Base-by-base conservation (phyloP, 2,113 vertebrate genomes). In the Romanogobio albipinnatus region DNA sequence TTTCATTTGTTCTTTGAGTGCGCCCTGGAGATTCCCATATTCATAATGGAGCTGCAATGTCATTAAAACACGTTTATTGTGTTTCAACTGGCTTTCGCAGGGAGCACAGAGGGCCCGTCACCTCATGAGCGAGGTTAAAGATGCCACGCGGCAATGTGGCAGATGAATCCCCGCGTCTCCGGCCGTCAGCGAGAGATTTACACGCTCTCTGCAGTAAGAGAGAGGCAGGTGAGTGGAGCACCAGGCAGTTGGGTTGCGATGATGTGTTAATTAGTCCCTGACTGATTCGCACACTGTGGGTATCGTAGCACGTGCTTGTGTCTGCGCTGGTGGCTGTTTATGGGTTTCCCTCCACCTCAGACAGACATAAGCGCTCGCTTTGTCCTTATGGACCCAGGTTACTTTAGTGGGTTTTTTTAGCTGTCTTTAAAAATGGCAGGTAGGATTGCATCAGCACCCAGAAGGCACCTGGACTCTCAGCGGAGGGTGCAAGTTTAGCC, bases 1-100 rank as follows among this genome's bases (percentile, higher is more conserved):
- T 90, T 88, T 87, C 82, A 86, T 88, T 86, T 89, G 85, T 84
- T 88, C 82, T n/a, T 76, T 71, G 78, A 88, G 83, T n/a, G 70
- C 61, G 53, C 77, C 86, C 81, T 36, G 56, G 83, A 88, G 85
- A 84, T 87, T 87, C 70, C 24, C 76, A 84, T 86, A 87, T 84
- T 88, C 81, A 88, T 88, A 89, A 87, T 86, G 85, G 79, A 85
- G 82, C 74, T 36, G 33, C 83, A 77, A 73, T 74, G 79, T 77
- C 84, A 85, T 87, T 87, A 85, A 86, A 83, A 66, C 70, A 59
- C 82, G 70, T 82, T 76, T 78, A 82, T 83, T 76, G 70, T 87
- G 10, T 82, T 58, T 47, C 39, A 1, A 82, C 68, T 78, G 51
- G 59, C 81, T 51, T 76, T 85, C 79, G 13, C 73, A n/a, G 51